Base-by-base conservation (phyloP, 2,888 invertebrate genomes). In the Euzetes globulus region DNA sequence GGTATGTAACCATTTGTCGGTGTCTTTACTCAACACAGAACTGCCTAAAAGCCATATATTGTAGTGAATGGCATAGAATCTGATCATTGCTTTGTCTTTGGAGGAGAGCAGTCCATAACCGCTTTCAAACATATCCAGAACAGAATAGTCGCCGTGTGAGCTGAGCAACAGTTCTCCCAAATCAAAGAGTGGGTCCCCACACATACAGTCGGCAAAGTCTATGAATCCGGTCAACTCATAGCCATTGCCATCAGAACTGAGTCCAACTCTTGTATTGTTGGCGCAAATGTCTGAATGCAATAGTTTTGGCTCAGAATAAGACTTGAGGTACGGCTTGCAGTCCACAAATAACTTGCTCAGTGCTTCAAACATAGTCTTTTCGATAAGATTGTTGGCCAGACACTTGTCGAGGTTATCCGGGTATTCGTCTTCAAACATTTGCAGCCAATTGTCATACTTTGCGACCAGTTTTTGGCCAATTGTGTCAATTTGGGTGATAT, bases 151-250 rank as follows among this genome's bases (percentile, higher is more conserved):
- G 13, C 60, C 60, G n/a, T 15, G 27, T 27, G 9, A 60, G 17
- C 60, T 60, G 29, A 25, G 17, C 6, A 60, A 27, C 4, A 60
- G 11, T 60, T 60, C 60, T 13, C 60, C 60, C 27, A 60, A 33
- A 60, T 60, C 60, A 25, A 13, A 60, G 27, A 60, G 25, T 13
- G 60, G 60, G 33, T 60, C 60, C 11, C 60, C 60, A 15, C 27
- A 9, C 60, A 60, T 60, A 60, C 60, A 60, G 60, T 60, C 60
- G n/a, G 60, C 60, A 11, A 60, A 60, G 29, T 60, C 60, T 15
- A 60, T 60, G 13, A 60, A 33, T 6, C 60, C 60, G 22, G n/a
- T 60, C 27, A 60, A 60, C 17, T 60, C 22, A 52, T 52, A 52
- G 19, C 19, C 19, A 19, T 52, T 52, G 3, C 19, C 19, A 27